phyloP scores from a whole-genome alignment of 2,888 invertebrate species.

The Chalcosyrphus nemorum region DNA sequence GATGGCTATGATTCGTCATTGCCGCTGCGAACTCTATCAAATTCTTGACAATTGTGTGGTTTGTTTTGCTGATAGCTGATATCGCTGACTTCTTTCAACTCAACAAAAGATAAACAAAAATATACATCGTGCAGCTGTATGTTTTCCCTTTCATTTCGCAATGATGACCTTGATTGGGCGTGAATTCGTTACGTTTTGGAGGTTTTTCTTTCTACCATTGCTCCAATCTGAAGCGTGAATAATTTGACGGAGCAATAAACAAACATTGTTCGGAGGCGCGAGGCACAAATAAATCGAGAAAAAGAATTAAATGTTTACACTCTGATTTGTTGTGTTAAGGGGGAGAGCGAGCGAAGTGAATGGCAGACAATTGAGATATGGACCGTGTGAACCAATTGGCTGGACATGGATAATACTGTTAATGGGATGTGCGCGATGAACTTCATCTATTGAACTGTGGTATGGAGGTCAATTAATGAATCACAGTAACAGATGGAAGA shows the following conservation, averaged over 20 bases:
- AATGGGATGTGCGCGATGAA: conserved; percentile 26
- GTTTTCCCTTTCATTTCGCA: conserved; percentile 14
- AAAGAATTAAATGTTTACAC: conserved; percentile 3
- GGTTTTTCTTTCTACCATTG: neutral
- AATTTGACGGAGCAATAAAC: conserved; percentile 19
- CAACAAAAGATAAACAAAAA: neutral
- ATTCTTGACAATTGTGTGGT: neutral
- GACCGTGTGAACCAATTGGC: neutral
- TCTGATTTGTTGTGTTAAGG: neutral
- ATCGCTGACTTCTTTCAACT: neutral
- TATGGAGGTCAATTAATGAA: conserved; percentile 29
- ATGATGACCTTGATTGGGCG: conserved; percentile 26
- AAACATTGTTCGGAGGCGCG: conserved; percentile 13
- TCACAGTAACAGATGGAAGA: conserved; percentile 2
- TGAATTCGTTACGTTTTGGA: conserved; percentile 5
- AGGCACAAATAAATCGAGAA: neutral
- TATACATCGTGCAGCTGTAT: neutral
- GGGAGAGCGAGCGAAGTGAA: neutral
- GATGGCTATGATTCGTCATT: neutral
- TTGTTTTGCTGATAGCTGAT: neutral
- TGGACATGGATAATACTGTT: conserved; percentile 1
- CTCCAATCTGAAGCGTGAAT: conserved; percentile 1
- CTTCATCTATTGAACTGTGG: conserved; percentile 3
- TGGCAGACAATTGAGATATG: conserved; percentile 1
- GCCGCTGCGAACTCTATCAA: neutral